These are phyloP conservation scores for Patagioenas fasciata DNA, from an alignment of 2,113 vertebrate genomes.

Conservation along the genomic window DNA sequence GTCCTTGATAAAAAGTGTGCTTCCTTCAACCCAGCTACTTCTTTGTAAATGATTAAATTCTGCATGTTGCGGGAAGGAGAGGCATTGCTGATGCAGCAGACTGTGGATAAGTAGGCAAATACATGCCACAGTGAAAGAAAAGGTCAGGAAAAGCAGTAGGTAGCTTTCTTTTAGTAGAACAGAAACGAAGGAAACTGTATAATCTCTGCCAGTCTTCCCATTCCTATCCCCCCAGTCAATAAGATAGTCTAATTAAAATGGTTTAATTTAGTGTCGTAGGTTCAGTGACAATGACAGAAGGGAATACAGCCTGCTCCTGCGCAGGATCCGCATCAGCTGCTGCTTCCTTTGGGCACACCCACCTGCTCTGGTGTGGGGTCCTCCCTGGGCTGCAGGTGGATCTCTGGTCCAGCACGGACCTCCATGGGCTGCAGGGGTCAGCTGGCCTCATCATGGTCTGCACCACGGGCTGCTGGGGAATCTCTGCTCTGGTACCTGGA, in stretches of 20 bases:
- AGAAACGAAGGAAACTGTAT: not conserved
- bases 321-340: not conserved
- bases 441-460: too few relatives aligned
- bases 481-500: accelerated
- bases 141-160: not conserved
- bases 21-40: not conserved
- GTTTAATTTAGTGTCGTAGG: not conserved
- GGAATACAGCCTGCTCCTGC: not conserved
- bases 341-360: too few relatives aligned
- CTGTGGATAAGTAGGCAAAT: not conserved
- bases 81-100: not conserved
- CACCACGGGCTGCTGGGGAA: accelerated
- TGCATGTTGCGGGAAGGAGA: not conserved
- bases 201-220: not conserved
- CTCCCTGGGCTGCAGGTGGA: not conserved
- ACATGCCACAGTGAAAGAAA: not conserved
- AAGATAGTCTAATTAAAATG: not conserved
- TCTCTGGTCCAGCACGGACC: not conserved
- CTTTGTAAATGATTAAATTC: not conserved
- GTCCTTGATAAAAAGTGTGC: not conserved
- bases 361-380: too few relatives aligned
- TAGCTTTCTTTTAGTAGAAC: not conserved
- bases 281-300: not conserved
- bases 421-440: accelerated
- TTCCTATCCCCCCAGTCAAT: not conserved